Conservation (phyloP, 2,888 invertebrate species). For the Acleris literana region DNA sequence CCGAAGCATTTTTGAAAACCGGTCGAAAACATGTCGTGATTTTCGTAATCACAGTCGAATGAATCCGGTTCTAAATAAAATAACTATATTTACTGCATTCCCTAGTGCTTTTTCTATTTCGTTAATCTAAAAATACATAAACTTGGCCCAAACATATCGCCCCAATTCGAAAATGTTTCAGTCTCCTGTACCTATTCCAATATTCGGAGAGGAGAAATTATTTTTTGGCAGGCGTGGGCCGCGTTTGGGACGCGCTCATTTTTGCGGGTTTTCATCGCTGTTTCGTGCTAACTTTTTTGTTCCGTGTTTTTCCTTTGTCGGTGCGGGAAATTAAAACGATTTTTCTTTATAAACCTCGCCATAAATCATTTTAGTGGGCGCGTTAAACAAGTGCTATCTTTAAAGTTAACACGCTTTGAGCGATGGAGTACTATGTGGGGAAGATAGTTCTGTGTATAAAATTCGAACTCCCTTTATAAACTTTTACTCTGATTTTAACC, state of each 20-base stretch:
- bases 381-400: conserved; percentile 49
- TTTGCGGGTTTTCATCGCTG: conserved; percentile 11
- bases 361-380: conserved; percentile 33
- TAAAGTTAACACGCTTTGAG: conserved; percentile 42
- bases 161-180: background rate
- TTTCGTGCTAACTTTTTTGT: conserved; percentile 23
- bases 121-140: conserved; percentile 19
- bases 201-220: conserved; percentile 8
- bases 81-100: too few relatives aligned
- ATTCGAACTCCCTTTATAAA: too few relatives aligned
- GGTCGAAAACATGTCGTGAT: too few relatives aligned
- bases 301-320: conserved; percentile 21
- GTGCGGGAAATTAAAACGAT: conserved; percentile 36
- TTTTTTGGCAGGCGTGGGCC: background rate
- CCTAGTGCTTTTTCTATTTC: too few relatives aligned
- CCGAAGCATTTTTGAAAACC: too few relatives aligned
- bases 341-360: conserved; percentile 33
- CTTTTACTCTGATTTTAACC: too few relatives aligned
- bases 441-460: background rate
- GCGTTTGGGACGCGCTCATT: conserved; percentile 9
- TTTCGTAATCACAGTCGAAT: too few relatives aligned
- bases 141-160: conserved; percentile 5
- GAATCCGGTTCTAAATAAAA: too few relatives aligned
- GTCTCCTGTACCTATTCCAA: conserved; percentile 3
- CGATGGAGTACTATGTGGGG: background rate